Evolutionary conservation across 2,113 vertebrate genomes (phyloP), one percentile per base, ranked within the genome.

Genomic region (Dasyornis broadbenti): DNA sequence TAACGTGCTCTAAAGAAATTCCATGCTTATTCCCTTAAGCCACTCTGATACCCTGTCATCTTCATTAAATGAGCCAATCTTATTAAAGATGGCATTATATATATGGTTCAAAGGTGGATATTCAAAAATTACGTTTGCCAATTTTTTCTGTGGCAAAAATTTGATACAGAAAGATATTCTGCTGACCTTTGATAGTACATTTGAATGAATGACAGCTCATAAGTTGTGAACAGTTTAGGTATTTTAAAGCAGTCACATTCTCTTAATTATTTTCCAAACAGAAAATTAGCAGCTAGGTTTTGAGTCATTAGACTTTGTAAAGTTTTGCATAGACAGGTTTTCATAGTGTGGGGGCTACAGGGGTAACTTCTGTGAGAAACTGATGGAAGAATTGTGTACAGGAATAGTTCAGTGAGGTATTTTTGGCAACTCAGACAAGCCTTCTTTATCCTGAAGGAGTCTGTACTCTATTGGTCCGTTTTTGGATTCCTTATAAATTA

Each of bases 31-130:
- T 90, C 39, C 11, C 18, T 85, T 82, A 59, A 54, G 20, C 20
- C 26, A 6, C 13, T 61, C 65, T 78, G 35, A 82, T 11, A 63
- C 0, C 0, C 3, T 4, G 5, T 15, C 3, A 42, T 50, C 7
- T 81, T 60, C 78, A 52, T 60, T 50, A 81, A 77, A 83, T 69
- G 65, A 86, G 2, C 10, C 69, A 64, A 18, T 77, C 15, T 64
- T n/a, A 54, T 45, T 64, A 56, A 89, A 81, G 33, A 50, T 49
- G 68, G 4, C 23, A n/a, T 77, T 80, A 26, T 30, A 20, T 23
- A 24, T 14, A 17, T 6, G 14, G 8, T 50, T 94, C 15, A n/a
- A 75, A 72, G 23, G 9, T 72, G 6, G 8, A n/a, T 33, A 70
- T 14, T 30, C 2, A 83, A 59, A 82, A 82, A 57, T 39, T 13